Conservation (phyloP, 2,888 invertebrate species). For the Troides aeacus region DNA sequence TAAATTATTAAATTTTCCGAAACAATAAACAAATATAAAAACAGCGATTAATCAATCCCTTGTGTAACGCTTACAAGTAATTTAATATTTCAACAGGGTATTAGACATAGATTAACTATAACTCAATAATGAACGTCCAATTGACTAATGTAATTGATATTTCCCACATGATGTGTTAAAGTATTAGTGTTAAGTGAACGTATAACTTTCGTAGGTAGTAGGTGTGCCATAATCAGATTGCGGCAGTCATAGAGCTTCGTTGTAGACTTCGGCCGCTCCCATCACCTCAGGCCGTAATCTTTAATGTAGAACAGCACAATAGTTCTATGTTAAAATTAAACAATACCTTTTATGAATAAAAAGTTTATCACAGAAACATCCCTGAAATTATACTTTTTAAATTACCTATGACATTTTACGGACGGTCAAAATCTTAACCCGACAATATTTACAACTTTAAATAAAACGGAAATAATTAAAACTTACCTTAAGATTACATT, state of each 20-base stretch:
- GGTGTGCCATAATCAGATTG: constrained; percentile 79
- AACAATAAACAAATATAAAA: too few relatives aligned
- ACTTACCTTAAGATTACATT: constrained; percentile 77
- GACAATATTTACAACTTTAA: constrained; percentile 22
- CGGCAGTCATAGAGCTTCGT: constrained; percentile 74
- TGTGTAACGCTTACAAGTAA: not conserved
- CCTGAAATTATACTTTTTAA: constrained; percentile 8
- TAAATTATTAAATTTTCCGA: too few relatives aligned
- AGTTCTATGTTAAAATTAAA: constrained; percentile 22
- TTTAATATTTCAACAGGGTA: not conserved
- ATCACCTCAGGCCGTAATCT: constrained; percentile 39
- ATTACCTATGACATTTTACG: not conserved
- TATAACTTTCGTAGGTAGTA: constrained; percentile 51
- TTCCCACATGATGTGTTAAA: constrained; percentile 14
- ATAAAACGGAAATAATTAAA: constrained; percentile 23
- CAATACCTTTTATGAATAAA: constrained; percentile 5
- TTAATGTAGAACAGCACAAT: constrained; percentile 29
- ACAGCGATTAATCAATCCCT: too few relatives aligned
- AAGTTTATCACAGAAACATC: constrained; percentile 10
- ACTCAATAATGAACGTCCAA: not conserved
- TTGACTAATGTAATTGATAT: not conserved
- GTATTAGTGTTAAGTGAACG: constrained; percentile 27
- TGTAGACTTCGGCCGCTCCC: constrained; percentile 68
- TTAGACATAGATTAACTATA: not conserved
- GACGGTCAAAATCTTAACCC: not conserved